Base-by-base conservation (phyloP, 2,888 invertebrate genomes). In the Isoperla grammatica region DNA sequence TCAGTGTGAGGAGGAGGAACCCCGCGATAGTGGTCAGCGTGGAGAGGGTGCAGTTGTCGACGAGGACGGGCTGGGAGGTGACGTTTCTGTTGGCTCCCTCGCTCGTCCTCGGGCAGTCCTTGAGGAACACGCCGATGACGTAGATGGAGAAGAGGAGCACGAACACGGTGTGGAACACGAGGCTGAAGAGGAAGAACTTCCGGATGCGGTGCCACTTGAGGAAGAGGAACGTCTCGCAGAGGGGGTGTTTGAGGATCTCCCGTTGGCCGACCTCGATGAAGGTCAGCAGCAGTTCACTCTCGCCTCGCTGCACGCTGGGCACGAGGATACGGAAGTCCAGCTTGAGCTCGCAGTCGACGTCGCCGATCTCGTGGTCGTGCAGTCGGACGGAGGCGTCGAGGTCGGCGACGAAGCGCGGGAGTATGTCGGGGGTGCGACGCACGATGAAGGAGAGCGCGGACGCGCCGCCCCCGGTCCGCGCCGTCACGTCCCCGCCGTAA, bases 351-450 rank as follows among this genome's bases (percentile, higher is more conserved):
- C 91, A 91, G 70, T 92, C 91, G 0, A 90, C 88, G 67, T 92
- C 91, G 0, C 90, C 90, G 20, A 91, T 78, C 71, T 92, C 91
- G 68, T 91, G 90, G 68, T 91, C 91, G 68, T 87, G 88, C 6
- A 89, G 79, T 65, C 85, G 84, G 12, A 91, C 86, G 0, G 89
- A 85, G 39, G 84, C 80, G 67, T 90, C 89, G 46, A 91, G 79
- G 70, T 88, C 86, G 49, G 80, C 75, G 55, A 86, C 73, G 57
- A 87, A 81, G 56, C 86, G 82, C 0, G 88, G 86, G 45, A 91
- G 79, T 4, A 90, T 87, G 65, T 90, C 88, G 0, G 92, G 91
- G 0, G 90, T 91, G 65, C 90, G 80, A n/a, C 90, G 81, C 1
- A 90, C 86, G 59, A 92, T 89, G 67, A 91, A 90, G 11, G 87